Conservation (phyloP, 2,888 invertebrate species). For the Chrysotoxum bicinctum region DNA sequence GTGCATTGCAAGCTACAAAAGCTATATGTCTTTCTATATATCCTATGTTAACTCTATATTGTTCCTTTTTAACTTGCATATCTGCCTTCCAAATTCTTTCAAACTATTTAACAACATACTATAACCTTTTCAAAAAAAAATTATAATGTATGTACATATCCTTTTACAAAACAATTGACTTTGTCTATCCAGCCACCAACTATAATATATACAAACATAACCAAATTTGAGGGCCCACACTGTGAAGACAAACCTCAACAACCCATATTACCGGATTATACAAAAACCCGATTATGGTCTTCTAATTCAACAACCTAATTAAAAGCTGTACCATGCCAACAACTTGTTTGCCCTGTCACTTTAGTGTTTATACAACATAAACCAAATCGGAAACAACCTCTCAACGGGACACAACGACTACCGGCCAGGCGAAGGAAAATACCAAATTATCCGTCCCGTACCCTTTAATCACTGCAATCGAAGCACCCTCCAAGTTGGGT, state of each 20-base stretch:
- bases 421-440: constrained; percentile 14
- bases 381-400: constrained; percentile 47
- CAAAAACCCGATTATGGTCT: constrained; percentile 49
- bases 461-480: constrained; percentile 49
- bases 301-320: constrained; percentile 63
- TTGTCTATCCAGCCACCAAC: neutral
- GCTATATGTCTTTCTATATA: too few relatives aligned
- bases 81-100: too few relatives aligned
- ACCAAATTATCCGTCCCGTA: constrained; percentile 35
- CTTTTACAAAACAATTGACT: constrained; percentile 27
- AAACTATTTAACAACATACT: too few relatives aligned
- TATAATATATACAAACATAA: neutral
- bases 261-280: constrained; percentile 44
- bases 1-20: too few relatives aligned
- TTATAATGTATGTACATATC: too few relatives aligned
- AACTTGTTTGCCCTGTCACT: constrained; percentile 49
- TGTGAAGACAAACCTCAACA: constrained; percentile 42
- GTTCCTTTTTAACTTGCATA: too few relatives aligned
- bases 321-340: constrained; percentile 65
- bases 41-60: too few relatives aligned
- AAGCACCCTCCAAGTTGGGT: constrained; percentile 26
- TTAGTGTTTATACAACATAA: constrained; percentile 31
- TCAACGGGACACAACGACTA: constrained; percentile 36
- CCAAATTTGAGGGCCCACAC: neutral
- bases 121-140: neutral